Base-by-base conservation (phyloP, 2,113 vertebrate genomes). In the Oryzias celebensis region DNA sequence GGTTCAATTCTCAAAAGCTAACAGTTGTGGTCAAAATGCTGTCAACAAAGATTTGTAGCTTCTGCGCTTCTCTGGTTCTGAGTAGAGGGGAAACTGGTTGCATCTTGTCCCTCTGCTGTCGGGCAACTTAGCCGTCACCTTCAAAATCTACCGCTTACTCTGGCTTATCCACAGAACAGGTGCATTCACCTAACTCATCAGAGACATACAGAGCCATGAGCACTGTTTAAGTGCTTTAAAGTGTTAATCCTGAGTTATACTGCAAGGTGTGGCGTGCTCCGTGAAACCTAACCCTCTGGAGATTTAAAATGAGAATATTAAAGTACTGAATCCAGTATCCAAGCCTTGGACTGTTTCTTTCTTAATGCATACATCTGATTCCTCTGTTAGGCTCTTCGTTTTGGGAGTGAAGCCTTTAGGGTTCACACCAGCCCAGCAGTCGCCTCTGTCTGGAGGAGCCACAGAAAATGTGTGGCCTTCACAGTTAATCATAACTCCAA, bases 401-500 rank as follows among this genome's bases (percentile, higher is more conserved):
- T 47, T 73, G 77, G 78, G 66, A 78, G 43, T 47, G 58, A 70
- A 70, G 64, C 77, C 81, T 68, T 31, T 54, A 65, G 75, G 85
- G 36, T 36, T 36, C 26, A 28, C 26, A 28, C 79, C 76, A 67
- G 65, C 65, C 76, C 82, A 78, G 79, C 77, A 85, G 77, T 81
- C 68, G 53, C 78, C 80, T 81, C 81, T 76, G 88, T 85, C 84
- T 78, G 86, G 78, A 81, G 75, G 82, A 72, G 85, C 86, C 83
- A 85, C 71, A 75, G 75, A 84, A 87, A 82, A 82, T 82, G 65
- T 73, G 83, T 85, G 90, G 91, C 90, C 90, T 89, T 90, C 89
- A 80, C 90, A 90, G 89, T 92, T 89, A 88, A 92, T 92, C 90
- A 90, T 88, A 90, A 87, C 82, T 80, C 90, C 83, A 85, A 85